A percentile compares a stretch with the other conserved stretches of the same genome.
phyloP scores from a whole-genome alignment of 2,888 invertebrate species.

The Pheosia gnoma region DNA sequence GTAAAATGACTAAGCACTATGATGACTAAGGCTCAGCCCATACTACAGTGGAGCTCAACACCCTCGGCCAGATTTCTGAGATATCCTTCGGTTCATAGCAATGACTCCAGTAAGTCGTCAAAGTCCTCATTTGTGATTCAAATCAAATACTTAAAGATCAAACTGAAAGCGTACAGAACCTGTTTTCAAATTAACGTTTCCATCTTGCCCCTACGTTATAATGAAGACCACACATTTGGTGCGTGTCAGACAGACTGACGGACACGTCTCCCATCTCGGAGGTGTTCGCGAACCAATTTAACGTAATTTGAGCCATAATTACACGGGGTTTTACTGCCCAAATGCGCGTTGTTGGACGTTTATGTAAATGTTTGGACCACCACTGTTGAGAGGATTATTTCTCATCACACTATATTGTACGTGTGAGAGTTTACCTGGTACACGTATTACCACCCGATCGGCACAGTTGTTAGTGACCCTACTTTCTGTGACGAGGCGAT shows the following conservation, averaged over 20 bases:
- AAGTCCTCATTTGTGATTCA: too few relatives aligned
- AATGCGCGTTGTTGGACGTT: slow-evolving; percentile 26
- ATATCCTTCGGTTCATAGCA: too few relatives aligned
- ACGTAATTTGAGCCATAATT: slow-evolving; percentile 36
- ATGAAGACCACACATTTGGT: slow-evolving; percentile 40
- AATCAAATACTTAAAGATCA: not conserved
- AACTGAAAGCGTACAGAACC: not conserved
- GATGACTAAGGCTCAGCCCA: too few relatives aligned
- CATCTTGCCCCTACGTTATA: slow-evolving; percentile 7
- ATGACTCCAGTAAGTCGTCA: too few relatives aligned
- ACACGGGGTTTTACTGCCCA: slow-evolving; percentile 39
- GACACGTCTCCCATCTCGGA: slow-evolving; percentile 30
- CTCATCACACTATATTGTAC: not conserved
- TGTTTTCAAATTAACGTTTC: not conserved
- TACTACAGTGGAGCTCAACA: too few relatives aligned
- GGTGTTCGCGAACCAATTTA: slow-evolving; percentile 12
- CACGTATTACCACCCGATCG: too few relatives aligned
- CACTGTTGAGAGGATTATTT: not conserved
- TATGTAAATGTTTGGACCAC: slow-evolving; percentile 40
- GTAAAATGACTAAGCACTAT: too few relatives aligned
- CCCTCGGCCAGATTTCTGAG: too few relatives aligned
- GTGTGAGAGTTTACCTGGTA: not conserved
- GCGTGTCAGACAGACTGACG: slow-evolving; percentile 18
- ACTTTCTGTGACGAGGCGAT: too few relatives aligned
- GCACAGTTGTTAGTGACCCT: too few relatives aligned